Evolutionary conservation across 2,797 vertebrate species (phyloP).

Genomic region (Characodon lateralis): DNA sequence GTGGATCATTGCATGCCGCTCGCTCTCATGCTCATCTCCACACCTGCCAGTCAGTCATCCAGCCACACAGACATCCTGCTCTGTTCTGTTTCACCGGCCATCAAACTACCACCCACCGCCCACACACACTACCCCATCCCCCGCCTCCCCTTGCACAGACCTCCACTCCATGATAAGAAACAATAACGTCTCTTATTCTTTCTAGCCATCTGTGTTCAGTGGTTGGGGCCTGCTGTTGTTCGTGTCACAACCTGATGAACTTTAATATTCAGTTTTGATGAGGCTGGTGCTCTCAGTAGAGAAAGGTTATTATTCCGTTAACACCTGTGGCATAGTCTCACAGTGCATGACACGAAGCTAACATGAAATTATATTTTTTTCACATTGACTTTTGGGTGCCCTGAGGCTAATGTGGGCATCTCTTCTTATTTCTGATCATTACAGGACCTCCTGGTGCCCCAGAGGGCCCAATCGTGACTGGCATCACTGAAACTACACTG

Average conservation of each 20-base stretch:
- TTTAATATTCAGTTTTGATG: conserved; percentile 50
- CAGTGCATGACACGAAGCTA: conserved; percentile 28
- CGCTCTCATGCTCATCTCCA: conserved; percentile 1
- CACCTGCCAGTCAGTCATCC: conserved; percentile 18
- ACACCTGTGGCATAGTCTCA: conserved; percentile 33
- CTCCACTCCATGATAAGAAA: not conserved
- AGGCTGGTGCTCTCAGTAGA: conserved; percentile 37
- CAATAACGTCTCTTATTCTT: not conserved
- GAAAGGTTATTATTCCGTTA: conserved; percentile 42
- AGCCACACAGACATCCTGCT: not conserved
- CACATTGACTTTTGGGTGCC: conserved; percentile 29
- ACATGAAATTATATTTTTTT: conserved; percentile 29
- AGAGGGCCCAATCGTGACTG: conserved; percentile 82
- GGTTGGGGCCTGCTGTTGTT: not conserved
- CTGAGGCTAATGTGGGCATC: conserved; percentile 34
- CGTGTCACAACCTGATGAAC: not conserved
- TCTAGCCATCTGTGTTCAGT: not conserved
- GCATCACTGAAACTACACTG: conserved; percentile 85
- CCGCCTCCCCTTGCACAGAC: not conserved
- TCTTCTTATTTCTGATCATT: conserved; percentile 41
- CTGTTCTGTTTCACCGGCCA: conserved; percentile 8
- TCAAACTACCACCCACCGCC: not conserved
- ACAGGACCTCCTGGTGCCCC: conserved; percentile 88
- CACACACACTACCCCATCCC: not conserved
- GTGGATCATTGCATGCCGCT: conserved; percentile 6